phyloP scores from a whole-genome alignment of 2,113 vertebrate genomes.

The Equus quagga region DNA sequence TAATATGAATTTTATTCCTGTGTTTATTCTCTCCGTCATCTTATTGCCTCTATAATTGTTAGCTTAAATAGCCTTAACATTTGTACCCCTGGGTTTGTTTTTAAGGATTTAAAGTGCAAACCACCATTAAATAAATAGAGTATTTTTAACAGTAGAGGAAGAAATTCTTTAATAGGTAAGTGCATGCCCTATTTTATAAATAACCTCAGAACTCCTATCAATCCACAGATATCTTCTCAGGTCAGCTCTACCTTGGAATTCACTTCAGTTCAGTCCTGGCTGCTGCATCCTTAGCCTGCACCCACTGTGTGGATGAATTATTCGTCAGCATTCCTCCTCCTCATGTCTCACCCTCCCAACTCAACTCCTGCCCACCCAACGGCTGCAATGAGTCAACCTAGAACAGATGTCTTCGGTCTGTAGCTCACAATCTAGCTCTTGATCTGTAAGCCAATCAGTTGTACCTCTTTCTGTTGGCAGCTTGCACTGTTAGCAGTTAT shows the following conservation, averaged over 20 bases:
- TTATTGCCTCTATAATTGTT: not conserved
- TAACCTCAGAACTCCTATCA: not conserved
- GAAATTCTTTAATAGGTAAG: not conserved
- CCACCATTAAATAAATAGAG: not conserved
- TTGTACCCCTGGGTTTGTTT: not conserved
- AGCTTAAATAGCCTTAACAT: not conserved
- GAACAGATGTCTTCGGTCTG: not conserved
- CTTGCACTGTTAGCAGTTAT: not conserved
- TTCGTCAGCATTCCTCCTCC: not conserved
- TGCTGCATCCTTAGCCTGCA: not conserved
- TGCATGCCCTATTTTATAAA: not conserved
- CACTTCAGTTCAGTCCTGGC: not conserved
- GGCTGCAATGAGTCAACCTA: not conserved
- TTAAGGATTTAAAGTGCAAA: constrained; percentile 30
- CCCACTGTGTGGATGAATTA: not conserved
- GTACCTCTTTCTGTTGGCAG: not conserved
- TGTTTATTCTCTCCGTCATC: not conserved
- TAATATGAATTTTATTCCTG: not conserved
- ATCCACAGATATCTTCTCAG: not conserved
- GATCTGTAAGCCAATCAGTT: not conserved
- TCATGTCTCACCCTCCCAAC: not conserved
- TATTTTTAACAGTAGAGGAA: not conserved
- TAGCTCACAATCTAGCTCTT: not conserved
- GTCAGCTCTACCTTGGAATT: not conserved
- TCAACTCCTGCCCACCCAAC: not conserved